Evolutionary conservation across 2,888 invertebrate species (phyloP).

Genomic region (Diplazon laetatorius): DNA sequence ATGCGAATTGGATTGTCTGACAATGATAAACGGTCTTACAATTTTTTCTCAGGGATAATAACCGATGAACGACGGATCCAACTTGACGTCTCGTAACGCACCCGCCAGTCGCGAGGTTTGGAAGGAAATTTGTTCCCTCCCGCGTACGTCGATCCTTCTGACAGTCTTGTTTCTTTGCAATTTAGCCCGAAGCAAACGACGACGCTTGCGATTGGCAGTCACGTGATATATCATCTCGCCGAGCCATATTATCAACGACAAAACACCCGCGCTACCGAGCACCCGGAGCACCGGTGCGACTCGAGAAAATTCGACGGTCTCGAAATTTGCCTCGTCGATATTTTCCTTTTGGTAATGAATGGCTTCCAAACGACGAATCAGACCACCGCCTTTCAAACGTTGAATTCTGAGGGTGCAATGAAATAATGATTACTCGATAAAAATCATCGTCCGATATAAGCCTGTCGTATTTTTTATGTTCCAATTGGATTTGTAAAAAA

Average conservation of each 20-base stretch:
- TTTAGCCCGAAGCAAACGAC: not conserved
- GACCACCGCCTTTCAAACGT: constrained; percentile 71
- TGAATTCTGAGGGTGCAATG: constrained; percentile 71
- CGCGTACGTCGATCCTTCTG: not conserved
- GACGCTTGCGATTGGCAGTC: not conserved
- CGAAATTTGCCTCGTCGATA: not conserved
- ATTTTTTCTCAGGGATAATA: not conserved
- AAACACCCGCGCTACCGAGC: constrained; percentile 64
- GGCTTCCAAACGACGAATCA: constrained; percentile 68
- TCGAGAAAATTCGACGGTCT: constrained; percentile 64
- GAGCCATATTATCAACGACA: constrained; percentile 66
- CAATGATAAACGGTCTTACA: too few species aligned
- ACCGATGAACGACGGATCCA: not conserved
- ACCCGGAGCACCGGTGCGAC: constrained; percentile 71
- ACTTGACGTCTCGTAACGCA: too few species aligned
- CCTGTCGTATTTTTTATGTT: too few species aligned
- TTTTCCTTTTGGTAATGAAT: constrained; percentile 40
- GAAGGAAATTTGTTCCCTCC: not conserved
- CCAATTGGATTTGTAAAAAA: not conserved
- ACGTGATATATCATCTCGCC: constrained; percentile 67
- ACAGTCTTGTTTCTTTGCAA: not conserved
- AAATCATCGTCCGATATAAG: too few species aligned
- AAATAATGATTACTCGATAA: constrained; percentile 49
- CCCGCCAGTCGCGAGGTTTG: too few species aligned
- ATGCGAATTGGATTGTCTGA: too few species aligned